A percentile compares a stretch with the other conserved stretches of the same genome.
These are phyloP conservation scores for Orchesellides sinensis DNA, from an alignment of 2,888 invertebrate species.

Conservation along the genomic window DNA sequence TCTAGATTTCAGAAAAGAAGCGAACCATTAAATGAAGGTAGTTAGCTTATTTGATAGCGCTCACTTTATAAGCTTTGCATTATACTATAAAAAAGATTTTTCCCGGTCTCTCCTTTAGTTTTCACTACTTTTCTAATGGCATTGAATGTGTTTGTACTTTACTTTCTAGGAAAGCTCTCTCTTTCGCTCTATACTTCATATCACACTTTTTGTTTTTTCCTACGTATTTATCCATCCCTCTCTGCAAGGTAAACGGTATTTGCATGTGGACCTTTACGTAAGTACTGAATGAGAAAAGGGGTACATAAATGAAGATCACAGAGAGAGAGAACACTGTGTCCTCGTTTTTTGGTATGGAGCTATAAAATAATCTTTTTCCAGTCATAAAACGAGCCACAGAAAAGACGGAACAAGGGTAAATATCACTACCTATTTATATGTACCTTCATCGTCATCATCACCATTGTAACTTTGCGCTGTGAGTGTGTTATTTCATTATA, in stretches of 20 bases:
- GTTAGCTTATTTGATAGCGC: constrained; percentile 60
- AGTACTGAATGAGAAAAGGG: not conserved
- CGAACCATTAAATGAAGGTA: constrained; percentile 63
- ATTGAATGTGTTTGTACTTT: constrained; percentile 5
- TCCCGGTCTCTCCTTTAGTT: constrained; percentile 17
- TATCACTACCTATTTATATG: constrained; percentile 1
- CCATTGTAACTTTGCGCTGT: not conserved
- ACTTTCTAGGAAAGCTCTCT: not conserved
- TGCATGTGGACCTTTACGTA: too few species aligned
- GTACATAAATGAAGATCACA: not conserved
- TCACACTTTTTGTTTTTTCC: too few species aligned
- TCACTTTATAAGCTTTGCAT: constrained; percentile 49
- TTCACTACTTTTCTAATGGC: constrained; percentile 44
- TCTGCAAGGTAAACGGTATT: too few species aligned
- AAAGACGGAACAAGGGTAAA: constrained; percentile 21
- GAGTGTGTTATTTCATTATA: not conserved
- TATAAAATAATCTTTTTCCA: constrained; percentile 40
- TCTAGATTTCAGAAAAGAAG: constrained; percentile 50
- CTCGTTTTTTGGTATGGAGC: not conserved
- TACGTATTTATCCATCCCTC: too few species aligned
- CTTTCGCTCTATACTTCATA: too few species aligned
- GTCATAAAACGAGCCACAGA: constrained; percentile 36
- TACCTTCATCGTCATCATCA: too few species aligned
- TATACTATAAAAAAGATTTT: constrained; percentile 31
- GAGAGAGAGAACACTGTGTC: not conserved